Base-by-base conservation (phyloP, 1,140 invertebrate genomes). In the Hyles vespertilio region DNA sequence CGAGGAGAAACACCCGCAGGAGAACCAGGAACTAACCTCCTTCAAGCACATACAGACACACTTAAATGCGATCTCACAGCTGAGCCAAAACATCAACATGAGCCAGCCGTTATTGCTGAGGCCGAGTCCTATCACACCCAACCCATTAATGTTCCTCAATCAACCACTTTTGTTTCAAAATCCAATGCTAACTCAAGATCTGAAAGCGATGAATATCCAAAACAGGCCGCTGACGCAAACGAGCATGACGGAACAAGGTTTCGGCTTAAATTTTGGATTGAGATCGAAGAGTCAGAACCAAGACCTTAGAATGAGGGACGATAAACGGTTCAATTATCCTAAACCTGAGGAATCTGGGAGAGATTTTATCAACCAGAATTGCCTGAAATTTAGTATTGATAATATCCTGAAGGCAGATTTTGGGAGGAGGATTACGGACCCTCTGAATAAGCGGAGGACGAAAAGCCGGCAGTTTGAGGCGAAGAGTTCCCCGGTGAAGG, bases 381-480 rank as follows among this genome's bases (percentile, higher is more conserved):
- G 91, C 65, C 83, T 97, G 1, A 97, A 97, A 72, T 98, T 98
- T 89, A 97, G 96, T 66, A 98, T 98, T 85, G 96, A 97, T 74
- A 97, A 97, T 88, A 98, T 98, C 58, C 86, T 98, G 5, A 96
- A 96, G 79, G 96, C 96, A 0, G 95, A 97, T 79, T 98, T 98
- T 67, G 96, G 96, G 0, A 90, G 94, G 33, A 73, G 93, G 34
- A 93, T 94, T 8, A 94, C 93, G 3, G 93, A 94, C 84, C 92
- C 93, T 7, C 89, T 93, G 56, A 91, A 91, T 47, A 91, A 93
- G 61, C 90, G 92, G 56, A 93, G 85, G 60, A 74, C 76, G 51
- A 87, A 82, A 50, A 72, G 36, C 36, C 36, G 72, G 57, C 80
- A 76, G 50, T 75, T 65, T 57, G 81, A 84, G 51, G 68, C 67